Percentiles rank a stretch among this genome's conserved stretches.
Evolutionary conservation across 2,888 invertebrate species (phyloP).

Genomic region (Piscicola geometra): DNA sequence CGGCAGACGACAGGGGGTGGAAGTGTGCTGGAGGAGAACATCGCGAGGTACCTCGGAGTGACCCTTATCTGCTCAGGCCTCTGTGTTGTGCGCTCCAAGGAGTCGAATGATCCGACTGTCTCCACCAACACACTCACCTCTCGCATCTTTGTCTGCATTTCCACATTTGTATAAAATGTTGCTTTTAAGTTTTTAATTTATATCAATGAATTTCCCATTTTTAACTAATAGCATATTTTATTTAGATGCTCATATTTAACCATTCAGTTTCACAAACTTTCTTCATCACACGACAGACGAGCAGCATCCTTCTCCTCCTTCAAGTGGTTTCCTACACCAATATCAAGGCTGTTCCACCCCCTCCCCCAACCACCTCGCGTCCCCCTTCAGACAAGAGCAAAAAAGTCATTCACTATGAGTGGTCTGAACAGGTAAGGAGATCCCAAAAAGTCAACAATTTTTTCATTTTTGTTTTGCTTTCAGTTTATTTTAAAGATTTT

Average conservation of each 20-base stretch:
- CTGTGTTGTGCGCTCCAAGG: slow-evolving; percentile 37
- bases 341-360: too few species aligned
- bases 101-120: slow-evolving; percentile 43
- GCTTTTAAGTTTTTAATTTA: too few species aligned
- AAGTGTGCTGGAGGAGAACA: slow-evolving; percentile 34
- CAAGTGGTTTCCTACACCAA: slow-evolving; percentile 28
- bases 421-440: slow-evolving; percentile 29
- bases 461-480: background rate
- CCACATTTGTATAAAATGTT: too few species aligned
- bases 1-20: slow-evolving; percentile 36
- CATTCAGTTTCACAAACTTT: background rate
- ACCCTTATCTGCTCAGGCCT: slow-evolving; percentile 36
- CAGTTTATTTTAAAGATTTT: background rate
- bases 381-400: background rate
- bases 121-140: slow-evolving; percentile 41
- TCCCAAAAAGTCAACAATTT: too few species aligned
- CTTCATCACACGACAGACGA: slow-evolving; percentile 27
- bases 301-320: slow-evolving; percentile 26
- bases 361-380: background rate
- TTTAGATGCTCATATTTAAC: background rate
- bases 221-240: background rate
- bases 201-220: slow-evolving; percentile 4
- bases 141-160: slow-evolving; percentile 42
- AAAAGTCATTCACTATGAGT: slow-evolving; percentile 5
- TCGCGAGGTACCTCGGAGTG: slow-evolving; percentile 38